Base-by-base conservation (phyloP, 2,797 vertebrate genomes). In the Eospalax fontanierii region DNA sequence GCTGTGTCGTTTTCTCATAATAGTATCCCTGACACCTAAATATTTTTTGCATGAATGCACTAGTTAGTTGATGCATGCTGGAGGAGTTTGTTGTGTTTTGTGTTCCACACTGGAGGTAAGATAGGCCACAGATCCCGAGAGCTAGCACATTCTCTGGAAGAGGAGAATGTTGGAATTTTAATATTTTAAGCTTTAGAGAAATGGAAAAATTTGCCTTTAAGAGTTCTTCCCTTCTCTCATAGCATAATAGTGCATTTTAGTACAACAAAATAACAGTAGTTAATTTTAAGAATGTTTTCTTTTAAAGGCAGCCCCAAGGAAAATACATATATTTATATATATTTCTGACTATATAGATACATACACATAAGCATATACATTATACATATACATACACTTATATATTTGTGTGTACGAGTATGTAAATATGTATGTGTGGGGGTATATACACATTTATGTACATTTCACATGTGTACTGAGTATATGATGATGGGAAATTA, bases 11-110 rank as follows among this genome's bases (percentile, higher is more conserved):
- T 80, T 91, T 90, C 79, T 90, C 89, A 71, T 95, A 70, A 91
- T 35, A 91, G 50, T 79, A 95, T 81, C 86, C 78, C 87, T 81
- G 68, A 75, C n/a, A 75, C 65, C 87, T 74, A 79, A 90, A 70
- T 91, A 54, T 87, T 88, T 85, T 91, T 70, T 95, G 87, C 94
- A 91, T 96, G 94, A 96, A 83, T 91, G 87, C 94, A 83, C 83
- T 70, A 90, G 76, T 87, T 94, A 93, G 96, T 86, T 76, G 86
- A 93, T 18, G 54, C 50, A 74, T 30, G 76, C 70, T 22, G 84
- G 86, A 40, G 65, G 46, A 82, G 74, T 84, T 95, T 50, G 70
- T 65, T 89, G 43, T 91, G 84, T 46, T 92, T 50, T 93, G 35
- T 82, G 54, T 87, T 73, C 87, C 59, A 86, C 22, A 33, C 2